phyloP scores from a whole-genome alignment of 2,888 invertebrate genomes.

The Morpho helenor region DNA sequence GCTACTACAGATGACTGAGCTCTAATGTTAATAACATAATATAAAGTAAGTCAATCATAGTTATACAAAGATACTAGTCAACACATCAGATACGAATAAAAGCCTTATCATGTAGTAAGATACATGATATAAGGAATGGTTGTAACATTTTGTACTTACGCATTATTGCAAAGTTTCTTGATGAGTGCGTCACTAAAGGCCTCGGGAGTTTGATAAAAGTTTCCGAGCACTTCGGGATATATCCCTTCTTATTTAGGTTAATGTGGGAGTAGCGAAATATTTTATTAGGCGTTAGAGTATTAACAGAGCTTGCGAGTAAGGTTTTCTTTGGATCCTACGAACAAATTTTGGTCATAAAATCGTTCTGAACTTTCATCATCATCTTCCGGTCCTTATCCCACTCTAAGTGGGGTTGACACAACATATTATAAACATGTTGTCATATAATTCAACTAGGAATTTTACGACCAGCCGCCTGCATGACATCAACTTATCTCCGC shows the following conservation, averaged over 20 bases:
- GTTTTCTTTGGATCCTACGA: constrained; percentile 9
- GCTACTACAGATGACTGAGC: too few relatives aligned
- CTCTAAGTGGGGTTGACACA: too few relatives aligned
- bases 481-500: too few relatives aligned
- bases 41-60: too few relatives aligned
- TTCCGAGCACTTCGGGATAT: constrained; percentile 28
- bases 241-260: constrained; percentile 25
- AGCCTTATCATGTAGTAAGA: constrained; percentile 5
- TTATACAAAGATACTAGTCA: too few relatives aligned
- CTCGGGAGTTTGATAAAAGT: constrained; percentile 30
- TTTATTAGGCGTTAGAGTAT: constrained; percentile 21
- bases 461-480: too few relatives aligned
- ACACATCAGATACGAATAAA: constrained; percentile 2
- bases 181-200: constrained; percentile 29
- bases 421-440: too few relatives aligned
- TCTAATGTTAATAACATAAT: too few relatives aligned
- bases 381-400: too few relatives aligned
- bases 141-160: constrained; percentile 26
- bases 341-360: too few relatives aligned
- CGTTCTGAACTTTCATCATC: too few relatives aligned
- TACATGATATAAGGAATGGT: constrained; percentile 16
- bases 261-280: constrained; percentile 22
- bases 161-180: constrained; percentile 34
- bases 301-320: constrained; percentile 10
- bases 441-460: too few relatives aligned